Evolutionary conservation across 2,113 vertebrate genomes (phyloP).

Genomic region (Herpetotheres cachinnans): DNA sequence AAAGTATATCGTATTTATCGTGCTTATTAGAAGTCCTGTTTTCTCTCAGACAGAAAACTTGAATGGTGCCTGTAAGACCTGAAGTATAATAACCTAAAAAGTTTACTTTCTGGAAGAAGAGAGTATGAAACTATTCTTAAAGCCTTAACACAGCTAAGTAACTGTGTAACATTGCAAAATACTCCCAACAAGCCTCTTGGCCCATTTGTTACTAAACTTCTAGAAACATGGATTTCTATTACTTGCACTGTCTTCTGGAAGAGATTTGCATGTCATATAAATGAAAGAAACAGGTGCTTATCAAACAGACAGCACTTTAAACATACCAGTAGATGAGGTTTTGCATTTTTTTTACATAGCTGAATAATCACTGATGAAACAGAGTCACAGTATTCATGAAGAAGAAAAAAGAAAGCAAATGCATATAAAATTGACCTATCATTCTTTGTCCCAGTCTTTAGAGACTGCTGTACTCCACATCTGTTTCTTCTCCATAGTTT

Average conservation of each 20-base stretch:
- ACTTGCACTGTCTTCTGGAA: not conserved
- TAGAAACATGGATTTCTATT: not conserved
- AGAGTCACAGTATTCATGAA: conserved; percentile 20
- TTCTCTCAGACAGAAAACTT: not conserved
- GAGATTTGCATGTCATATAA: conserved; percentile 4
- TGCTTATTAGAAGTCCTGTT: not conserved
- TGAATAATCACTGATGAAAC: not conserved
- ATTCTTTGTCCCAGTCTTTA: conserved; percentile 27
- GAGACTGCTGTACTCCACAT: conserved; percentile 27
- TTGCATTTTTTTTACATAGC: not conserved
- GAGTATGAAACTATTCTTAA: not conserved
- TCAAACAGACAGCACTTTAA: not conserved
- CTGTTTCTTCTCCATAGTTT: conserved; percentile 43
- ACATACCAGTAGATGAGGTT: not conserved
- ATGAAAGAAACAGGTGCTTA: not conserved
- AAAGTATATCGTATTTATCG: not conserved
- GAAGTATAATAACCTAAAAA: not conserved
- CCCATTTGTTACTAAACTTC: not conserved
- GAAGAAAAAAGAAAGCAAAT: conserved; percentile 29
- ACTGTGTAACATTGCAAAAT: not conserved
- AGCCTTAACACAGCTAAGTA: not conserved
- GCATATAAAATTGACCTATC: conserved; percentile 11
- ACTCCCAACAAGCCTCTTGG: not conserved
- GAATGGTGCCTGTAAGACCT: not conserved
- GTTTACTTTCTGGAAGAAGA: not conserved